Evolutionary conservation across 2,797 vertebrate genomes (phyloP), one percentile per base, ranked within the genome.

Genomic region (Fratercula arctica): DNA sequence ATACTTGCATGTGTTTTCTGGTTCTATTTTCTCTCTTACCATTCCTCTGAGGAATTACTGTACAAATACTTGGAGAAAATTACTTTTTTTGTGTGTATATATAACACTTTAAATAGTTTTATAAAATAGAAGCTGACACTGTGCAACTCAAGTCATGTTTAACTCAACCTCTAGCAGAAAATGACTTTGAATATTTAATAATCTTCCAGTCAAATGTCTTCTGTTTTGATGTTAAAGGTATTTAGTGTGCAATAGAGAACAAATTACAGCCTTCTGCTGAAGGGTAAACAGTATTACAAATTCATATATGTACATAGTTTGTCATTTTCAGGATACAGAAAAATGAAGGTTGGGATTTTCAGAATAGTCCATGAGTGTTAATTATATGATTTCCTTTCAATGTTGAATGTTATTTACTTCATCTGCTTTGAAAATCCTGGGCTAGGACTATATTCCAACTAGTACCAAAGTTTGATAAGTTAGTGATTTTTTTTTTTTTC

Each of bases 1-100:
- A 90, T 54, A 51, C 33, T 79, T 69, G 57, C 69, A 85, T 4
- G 4, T 95, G 67, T 96, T 96, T 96, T 83, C 90, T 91, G 75
- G 50, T 85, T 93, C 33, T 50, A 0, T 69, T 60, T 80, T 83
- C 41, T 73, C 10, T 60, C 23, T 59, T 83, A 61, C 35, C 91
- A 64, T 95, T 91, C 59, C 77, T 74, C 61, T 43, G 61, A 74
- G 63, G 83, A 93, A 85, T 89, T 86, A 35, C 76, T 73, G 35
- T 59, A 51, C 77, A 84, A 92, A 87, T 90, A 77, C 75, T 93
- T 77, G 37, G 60, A 69, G 85, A 90, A 94, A 96, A 96, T 81
- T 4, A 37, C 69, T 73, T 90, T 92, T 31, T 78, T 48, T 43
- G 87, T 82, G 39, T 91, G 88, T 93, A 91, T 90, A 35, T 80